phyloP scores from a whole-genome alignment of 2,888 invertebrate genomes.

The Sthenelais limicola region DNA sequence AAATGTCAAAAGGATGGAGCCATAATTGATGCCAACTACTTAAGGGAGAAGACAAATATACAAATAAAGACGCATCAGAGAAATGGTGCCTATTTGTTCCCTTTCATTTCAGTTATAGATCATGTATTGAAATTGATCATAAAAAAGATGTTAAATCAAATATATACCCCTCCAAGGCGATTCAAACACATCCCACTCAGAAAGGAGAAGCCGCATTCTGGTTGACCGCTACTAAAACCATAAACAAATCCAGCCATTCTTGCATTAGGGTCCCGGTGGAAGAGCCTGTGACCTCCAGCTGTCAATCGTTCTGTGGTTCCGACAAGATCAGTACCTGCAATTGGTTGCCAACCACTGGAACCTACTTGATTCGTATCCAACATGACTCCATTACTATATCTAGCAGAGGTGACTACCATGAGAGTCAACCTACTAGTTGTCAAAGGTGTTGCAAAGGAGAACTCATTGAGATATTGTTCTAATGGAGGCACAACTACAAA shows the following conservation, averaged over 20 bases:
- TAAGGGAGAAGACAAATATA: too few species aligned
- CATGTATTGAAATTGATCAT: background rate
- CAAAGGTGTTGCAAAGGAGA: slow-evolving; percentile 4
- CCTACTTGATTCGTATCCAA: background rate
- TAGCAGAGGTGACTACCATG: background rate
- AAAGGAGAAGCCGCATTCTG: slow-evolving; percentile 8
- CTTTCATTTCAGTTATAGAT: too few species aligned
- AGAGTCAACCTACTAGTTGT: background rate
- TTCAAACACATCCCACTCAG: background rate
- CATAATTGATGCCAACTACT: too few species aligned
- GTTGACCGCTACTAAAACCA: background rate
- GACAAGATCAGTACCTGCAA: slow-evolving; percentile 14
- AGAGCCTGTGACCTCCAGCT: background rate
- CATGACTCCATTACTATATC: background rate
- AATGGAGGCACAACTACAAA: slow-evolving; percentile 5
- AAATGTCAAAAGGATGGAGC: too few species aligned
- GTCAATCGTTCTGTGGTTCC: background rate
- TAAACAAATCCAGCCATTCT: slow-evolving; percentile 14
- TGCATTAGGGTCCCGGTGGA: slow-evolving; percentile 6
- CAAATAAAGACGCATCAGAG: too few species aligned
- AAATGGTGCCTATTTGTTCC: too few species aligned
- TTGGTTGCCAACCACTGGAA: background rate
- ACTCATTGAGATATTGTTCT: background rate
- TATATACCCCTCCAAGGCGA: background rate
- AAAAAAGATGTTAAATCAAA: background rate